Conservation (phyloP, 2,888 invertebrate species). For the Aphodius sticticus region DNA sequence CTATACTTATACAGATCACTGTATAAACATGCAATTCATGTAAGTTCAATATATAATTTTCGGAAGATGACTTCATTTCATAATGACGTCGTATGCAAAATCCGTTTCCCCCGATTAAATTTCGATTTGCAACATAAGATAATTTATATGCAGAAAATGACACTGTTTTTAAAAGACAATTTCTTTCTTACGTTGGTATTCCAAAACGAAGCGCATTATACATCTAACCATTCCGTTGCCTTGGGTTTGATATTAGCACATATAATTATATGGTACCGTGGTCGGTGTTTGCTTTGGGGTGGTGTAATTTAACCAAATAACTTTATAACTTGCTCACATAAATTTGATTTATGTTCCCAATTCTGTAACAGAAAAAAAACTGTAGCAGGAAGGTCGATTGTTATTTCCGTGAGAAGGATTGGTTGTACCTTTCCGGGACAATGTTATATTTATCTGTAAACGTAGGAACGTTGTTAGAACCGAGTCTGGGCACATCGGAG, state of each 20-base stretch:
- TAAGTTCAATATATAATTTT: not conserved
- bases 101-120: not conserved
- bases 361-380: slow-evolving; percentile 4
- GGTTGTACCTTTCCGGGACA: not conserved
- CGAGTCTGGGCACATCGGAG: slow-evolving; percentile 27
- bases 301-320: slow-evolving; percentile 33
- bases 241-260: slow-evolving; percentile 27
- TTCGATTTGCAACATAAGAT: not conserved
- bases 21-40: not conserved
- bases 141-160: not conserved
- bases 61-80: not conserved
- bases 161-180: not conserved
- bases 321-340: slow-evolving; percentile 30
- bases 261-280: slow-evolving; percentile 29
- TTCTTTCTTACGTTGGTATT: not conserved
- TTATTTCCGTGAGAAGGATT: not conserved
- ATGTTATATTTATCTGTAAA: not conserved
- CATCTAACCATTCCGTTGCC: not conserved
- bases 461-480: slow-evolving; percentile 22
- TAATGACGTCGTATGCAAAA: not conserved
- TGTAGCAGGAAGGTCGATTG: not conserved
- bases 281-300: slow-evolving; percentile 33
- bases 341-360: slow-evolving; percentile 33
- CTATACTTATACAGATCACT: too few relatives aligned
- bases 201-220: not conserved